phyloP scores from a whole-genome alignment of 1,140 invertebrate species.

The Caerostris extrusa region DNA sequence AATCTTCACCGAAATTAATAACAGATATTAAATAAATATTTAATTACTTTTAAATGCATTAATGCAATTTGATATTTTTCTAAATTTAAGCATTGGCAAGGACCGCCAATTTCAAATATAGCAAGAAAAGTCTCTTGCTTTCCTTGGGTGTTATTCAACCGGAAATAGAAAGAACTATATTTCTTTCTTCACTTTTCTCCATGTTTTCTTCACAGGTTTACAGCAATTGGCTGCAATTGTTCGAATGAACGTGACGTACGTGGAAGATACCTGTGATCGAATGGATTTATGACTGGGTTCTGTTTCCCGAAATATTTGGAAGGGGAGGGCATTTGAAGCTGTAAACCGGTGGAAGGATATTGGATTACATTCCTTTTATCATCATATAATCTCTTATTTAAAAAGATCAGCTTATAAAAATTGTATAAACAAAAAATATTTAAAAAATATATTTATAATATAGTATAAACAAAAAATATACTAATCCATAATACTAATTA shows the following conservation, averaged over 20 bases:
- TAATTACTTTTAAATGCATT: too few species aligned
- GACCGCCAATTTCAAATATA: neutral
- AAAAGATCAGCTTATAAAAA: neutral
- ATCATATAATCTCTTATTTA: neutral
- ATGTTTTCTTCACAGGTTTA: constrained; percentile 33
- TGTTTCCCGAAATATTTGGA: neutral
- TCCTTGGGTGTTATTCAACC: neutral
- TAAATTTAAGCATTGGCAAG: too few species aligned
- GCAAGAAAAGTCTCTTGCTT: neutral
- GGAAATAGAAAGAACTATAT: neutral
- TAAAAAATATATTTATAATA: neutral
- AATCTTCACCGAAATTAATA: too few species aligned
- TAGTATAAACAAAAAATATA: too few species aligned
- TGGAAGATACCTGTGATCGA: constrained; percentile 4
- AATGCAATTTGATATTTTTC: too few species aligned
- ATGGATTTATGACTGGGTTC: constrained; percentile 33
- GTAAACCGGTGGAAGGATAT: neutral
- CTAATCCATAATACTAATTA: too few species aligned
- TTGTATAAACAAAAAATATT: neutral
- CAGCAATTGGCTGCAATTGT: constrained; percentile 57
- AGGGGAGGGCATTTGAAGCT: neutral
- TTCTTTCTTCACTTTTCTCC: constrained; percentile 10
- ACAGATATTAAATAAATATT: too few species aligned
- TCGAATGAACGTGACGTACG: constrained; percentile 36
- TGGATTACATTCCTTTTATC: neutral